Evolutionary conservation across 2,888 invertebrate species (phyloP).

Genomic region (Meiosimyza decipiens): DNA sequence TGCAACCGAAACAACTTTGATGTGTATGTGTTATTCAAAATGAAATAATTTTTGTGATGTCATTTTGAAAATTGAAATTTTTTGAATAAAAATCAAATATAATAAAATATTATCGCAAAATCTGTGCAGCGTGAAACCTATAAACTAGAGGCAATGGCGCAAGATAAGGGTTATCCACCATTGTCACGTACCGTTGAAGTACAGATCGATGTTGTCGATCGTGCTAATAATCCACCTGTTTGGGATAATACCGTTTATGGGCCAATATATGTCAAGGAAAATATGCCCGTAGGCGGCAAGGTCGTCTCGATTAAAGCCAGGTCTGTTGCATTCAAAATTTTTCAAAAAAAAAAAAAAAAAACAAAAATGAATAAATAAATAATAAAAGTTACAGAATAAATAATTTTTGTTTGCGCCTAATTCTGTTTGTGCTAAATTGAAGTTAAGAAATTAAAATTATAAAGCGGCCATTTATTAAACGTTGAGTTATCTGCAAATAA

Average conservation of each 20-base stretch:
- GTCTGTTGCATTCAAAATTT: conserved; percentile 74
- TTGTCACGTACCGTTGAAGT: conserved; percentile 97
- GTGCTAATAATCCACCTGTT: conserved; percentile 97
- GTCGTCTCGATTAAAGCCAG: conserved; percentile 99
- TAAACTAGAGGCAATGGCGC: conserved; percentile 98
- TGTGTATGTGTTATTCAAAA: conserved; percentile 17
- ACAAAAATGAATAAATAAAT: conserved; percentile 32
- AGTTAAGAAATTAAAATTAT: too few species aligned
- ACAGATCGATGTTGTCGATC: conserved; percentile 98
- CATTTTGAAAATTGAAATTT: conserved; percentile 25
- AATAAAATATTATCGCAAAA: conserved; percentile 40
- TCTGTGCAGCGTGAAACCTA: conserved; percentile 88
- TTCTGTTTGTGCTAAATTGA: neutral
- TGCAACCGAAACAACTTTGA: neutral
- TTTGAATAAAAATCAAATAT: conserved; percentile 12
- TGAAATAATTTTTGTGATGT: conserved; percentile 29
- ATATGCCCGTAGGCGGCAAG: conserved; percentile 97
- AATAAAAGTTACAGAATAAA: conserved; percentile 5
- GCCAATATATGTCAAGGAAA: conserved; percentile 97
- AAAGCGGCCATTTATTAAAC: too few species aligned
- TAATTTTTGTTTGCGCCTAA: conserved; percentile 9
- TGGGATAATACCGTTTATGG: conserved; percentile 97
- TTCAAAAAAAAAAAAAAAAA: conserved; percentile 33
- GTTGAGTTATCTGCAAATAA: too few species aligned
- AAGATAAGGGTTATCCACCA: conserved; percentile 96